Percentiles rank a stretch among this genome's conserved stretches.
phyloP scores from a whole-genome alignment of 2,888 invertebrate genomes.

The Troides helena region DNA sequence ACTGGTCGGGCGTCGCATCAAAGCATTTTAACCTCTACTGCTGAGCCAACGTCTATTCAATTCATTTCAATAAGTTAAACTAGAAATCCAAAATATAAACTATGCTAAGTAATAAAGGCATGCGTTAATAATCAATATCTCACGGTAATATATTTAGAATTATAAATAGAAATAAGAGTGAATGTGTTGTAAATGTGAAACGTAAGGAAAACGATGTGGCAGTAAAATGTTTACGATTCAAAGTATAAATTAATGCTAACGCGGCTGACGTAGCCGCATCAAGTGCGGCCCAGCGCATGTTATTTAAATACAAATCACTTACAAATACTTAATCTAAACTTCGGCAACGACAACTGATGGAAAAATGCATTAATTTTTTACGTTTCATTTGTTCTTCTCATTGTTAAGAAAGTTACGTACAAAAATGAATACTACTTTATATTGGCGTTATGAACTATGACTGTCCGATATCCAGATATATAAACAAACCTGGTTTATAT shows the following conservation, averaged over 20 bases:
- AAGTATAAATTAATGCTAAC: slow-evolving; percentile 60
- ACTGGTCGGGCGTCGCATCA: slow-evolving; percentile 46
- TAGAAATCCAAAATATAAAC: slow-evolving; percentile 29
- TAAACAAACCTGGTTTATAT: no score
- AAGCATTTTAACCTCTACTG: slow-evolving; percentile 38
- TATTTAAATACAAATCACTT: slow-evolving; percentile 10
- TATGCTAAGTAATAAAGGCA: slow-evolving; percentile 30
- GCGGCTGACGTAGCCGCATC: slow-evolving; percentile 55
- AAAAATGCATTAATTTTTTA: no score
- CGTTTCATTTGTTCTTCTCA: no score
- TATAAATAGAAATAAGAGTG: slow-evolving; percentile 34
- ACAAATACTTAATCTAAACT: no score
- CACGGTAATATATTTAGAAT: slow-evolving; percentile 26
- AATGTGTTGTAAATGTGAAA: slow-evolving; percentile 47
- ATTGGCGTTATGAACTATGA: no score
- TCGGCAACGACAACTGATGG: no score
- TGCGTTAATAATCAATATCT: slow-evolving; percentile 31
- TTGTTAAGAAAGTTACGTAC: no score
- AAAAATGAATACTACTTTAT: no score
- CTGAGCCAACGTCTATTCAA: slow-evolving; percentile 1
- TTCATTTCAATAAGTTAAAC: neutral
- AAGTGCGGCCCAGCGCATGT: slow-evolving; percentile 31
- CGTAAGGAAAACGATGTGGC: slow-evolving; percentile 49
- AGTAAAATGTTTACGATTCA: slow-evolving; percentile 65
- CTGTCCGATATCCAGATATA: no score